Conservation (phyloP, 2,797 vertebrate species). For the Scleropages formosus region DNA sequence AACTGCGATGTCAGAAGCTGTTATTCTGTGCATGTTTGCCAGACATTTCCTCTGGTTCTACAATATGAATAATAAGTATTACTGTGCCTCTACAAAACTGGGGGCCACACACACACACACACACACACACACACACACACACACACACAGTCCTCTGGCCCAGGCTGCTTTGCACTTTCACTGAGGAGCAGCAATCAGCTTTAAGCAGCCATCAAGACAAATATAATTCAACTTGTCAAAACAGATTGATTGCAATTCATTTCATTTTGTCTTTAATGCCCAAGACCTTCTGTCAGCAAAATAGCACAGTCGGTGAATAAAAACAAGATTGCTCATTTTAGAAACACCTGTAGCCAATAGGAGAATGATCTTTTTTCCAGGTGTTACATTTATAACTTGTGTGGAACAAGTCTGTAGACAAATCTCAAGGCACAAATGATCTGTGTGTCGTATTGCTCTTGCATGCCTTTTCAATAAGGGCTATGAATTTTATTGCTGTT, state of each 20-base stretch:
- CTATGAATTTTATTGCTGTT: too few relatives aligned
- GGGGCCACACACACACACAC: too few relatives aligned
- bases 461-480: too few relatives aligned
- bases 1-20: slow-evolving; percentile 31
- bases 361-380: slow-evolving; percentile 14
- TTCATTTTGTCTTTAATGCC: slow-evolving; percentile 54
- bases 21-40: slow-evolving; percentile 19
- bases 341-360: slow-evolving; percentile 60
- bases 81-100: background rate
- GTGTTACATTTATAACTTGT: background rate
- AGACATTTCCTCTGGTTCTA: slow-evolving; percentile 20
- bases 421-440: background rate
- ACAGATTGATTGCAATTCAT: slow-evolving; percentile 50
- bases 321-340: slow-evolving; percentile 65
- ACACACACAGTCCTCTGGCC: background rate
- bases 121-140: background rate
- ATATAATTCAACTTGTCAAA: slow-evolving; percentile 46
- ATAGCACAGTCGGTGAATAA: slow-evolving; percentile 42
- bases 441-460: background rate
- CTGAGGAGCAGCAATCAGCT: slow-evolving; percentile 33
- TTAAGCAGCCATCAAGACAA: slow-evolving; percentile 37
- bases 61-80: background rate
- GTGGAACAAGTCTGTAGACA: background rate
- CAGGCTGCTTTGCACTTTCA: slow-evolving; percentile 28
- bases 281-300: slow-evolving; percentile 52